A percentile compares a stretch with the other conserved stretches of the same genome.
Conservation (phyloP, 2,113 vertebrate species). For the Ammodytes marinus region DNA sequence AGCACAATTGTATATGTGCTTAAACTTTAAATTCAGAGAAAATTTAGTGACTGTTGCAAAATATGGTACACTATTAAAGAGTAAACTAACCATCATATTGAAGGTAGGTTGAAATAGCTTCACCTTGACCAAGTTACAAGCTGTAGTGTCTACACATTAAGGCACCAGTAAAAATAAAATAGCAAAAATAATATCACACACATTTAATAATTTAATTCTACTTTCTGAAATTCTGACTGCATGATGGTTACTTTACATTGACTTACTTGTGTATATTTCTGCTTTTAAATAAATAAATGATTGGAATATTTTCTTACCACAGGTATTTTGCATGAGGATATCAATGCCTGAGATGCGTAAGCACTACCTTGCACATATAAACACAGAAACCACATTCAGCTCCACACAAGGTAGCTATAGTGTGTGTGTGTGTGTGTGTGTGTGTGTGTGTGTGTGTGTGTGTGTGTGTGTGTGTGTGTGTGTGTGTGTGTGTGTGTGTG, state of each 20-base stretch:
- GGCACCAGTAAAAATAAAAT: neutral
- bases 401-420: constrained; percentile 26
- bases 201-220: neutral
- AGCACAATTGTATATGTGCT: neutral
- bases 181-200: neutral
- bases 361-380: constrained; percentile 21
- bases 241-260: neutral
- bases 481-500: no score
- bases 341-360: constrained; percentile 27
- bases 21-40: neutral
- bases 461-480: no score
- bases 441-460: no score
- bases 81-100: neutral
- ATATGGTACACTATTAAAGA: neutral
- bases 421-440: neutral
- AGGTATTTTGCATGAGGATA: constrained; percentile 25
- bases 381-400: constrained; percentile 43
- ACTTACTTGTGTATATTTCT: neutral
- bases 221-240: neutral
- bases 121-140: neutral
- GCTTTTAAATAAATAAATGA: neutral
- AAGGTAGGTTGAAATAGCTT: neutral
- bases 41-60: neutral
- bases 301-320: neutral
- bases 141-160: neutral